These are phyloP conservation scores for Castor canadensis DNA, from an alignment of 2,113 vertebrate species.

Conservation along the genomic window DNA sequence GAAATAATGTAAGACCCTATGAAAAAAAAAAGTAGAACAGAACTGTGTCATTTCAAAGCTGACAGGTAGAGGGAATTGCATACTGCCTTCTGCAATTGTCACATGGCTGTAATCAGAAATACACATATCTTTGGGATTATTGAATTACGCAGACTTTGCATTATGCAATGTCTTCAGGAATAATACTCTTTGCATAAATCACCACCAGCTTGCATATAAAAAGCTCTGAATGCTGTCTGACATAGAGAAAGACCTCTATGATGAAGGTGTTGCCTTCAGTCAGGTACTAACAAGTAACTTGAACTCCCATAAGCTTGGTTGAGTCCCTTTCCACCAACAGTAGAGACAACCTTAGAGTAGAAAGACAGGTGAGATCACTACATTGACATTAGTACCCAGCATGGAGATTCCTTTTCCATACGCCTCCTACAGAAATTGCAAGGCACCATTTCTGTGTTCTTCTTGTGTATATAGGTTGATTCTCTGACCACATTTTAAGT, in stretches of 20 bases:
- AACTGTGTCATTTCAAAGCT: constrained; percentile 51
- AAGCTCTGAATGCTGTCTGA: not conserved
- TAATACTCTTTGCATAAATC: not conserved
- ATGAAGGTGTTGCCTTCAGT: not conserved
- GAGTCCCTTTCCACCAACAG: not conserved
- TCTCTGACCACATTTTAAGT: not conserved
- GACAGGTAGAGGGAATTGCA: not conserved
- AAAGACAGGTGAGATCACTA: not conserved
- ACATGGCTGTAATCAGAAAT: not conserved
- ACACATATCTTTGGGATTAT: not conserved
- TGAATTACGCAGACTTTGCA: not conserved
- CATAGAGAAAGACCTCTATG: not conserved
- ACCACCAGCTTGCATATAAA: not conserved
- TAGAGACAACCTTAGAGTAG: not conserved
- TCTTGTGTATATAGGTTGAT: not conserved
- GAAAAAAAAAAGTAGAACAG: constrained; percentile 22
- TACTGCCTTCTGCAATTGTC: not conserved
- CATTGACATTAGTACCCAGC: not conserved
- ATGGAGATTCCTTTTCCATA: not conserved
- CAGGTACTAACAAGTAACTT: not conserved
- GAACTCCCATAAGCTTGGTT: not conserved
- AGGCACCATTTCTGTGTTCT: not conserved
- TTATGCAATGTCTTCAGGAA: constrained; percentile 15
- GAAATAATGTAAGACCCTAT: constrained; percentile 11
- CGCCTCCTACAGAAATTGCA: not conserved